phyloP scores from a whole-genome alignment of 2,797 vertebrate genomes.

The Rousettus madagascariensis region DNA sequence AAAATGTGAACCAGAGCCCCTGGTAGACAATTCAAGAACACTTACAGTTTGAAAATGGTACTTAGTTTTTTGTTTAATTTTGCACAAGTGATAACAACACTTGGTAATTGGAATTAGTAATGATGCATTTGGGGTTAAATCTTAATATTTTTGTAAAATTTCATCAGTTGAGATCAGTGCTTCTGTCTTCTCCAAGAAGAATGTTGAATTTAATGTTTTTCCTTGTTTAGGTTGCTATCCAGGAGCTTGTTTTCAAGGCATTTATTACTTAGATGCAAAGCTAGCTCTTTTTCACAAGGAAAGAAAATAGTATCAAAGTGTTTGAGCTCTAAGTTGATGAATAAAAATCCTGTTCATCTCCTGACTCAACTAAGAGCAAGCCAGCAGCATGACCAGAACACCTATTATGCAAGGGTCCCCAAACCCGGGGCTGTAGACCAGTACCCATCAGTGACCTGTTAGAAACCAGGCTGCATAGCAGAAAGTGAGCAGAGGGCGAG shows the following conservation, averaged over 20 bases:
- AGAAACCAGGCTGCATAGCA: too few relatives aligned
- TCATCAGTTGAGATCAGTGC: not conserved
- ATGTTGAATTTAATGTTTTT: not conserved
- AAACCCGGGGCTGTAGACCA: too few relatives aligned
- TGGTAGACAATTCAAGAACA: not conserved
- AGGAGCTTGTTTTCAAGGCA: slow-evolving; percentile 7
- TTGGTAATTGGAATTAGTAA: not conserved
- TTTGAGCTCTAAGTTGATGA: not conserved
- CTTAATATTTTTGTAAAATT: not conserved
- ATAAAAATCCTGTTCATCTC: not conserved
- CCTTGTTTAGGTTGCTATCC: not conserved
- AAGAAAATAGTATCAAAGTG: not conserved
- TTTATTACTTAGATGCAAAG: not conserved
- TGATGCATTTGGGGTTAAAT: not conserved
- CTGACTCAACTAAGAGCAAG: not conserved
- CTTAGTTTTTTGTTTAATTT: not conserved
- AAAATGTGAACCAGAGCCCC: not conserved
- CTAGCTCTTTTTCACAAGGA: slow-evolving; percentile 1
- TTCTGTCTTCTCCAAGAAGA: not conserved
- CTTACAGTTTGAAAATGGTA: not conserved
- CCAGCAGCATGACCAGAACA: not conserved
- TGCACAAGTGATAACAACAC: not conserved
- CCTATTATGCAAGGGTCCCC: not conserved
- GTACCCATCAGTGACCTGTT: too few relatives aligned
- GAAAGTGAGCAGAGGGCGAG: too few relatives aligned